Base-by-base conservation (phyloP, 1,140 invertebrate genomes). In the Ylistrum balloti region DNA sequence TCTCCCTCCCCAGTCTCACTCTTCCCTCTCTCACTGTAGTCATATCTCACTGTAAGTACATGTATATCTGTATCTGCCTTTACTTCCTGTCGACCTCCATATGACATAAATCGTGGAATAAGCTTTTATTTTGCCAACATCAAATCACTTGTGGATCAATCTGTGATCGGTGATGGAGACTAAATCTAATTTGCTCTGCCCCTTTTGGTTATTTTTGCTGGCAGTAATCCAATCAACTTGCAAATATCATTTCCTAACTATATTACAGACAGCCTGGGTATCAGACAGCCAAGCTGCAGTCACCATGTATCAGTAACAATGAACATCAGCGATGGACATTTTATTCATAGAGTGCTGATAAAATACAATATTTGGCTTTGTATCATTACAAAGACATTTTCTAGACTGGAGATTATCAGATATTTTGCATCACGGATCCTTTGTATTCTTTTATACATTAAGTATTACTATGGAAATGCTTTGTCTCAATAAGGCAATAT, bases 191-290 rank as follows among this genome's bases (percentile, higher is more conserved):
- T 74, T 74, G 56, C 56, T 28, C 13, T 5, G 56, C 56, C 56
- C 56, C 28, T 74, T 74, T 28, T 22, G 56, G n/a, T 74, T 28
- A 22, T 74, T 74, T 74, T 74, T 74, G 56, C 56, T 74, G 56
- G 56, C 56, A 28, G 56, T 74, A 74, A 74, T 74, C 56, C 56
- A 74, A 74, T 74, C 56, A 74, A 28, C 56, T 74, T 5, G 28
- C 56, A 74, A 74, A 74, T 74, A 74, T 74, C 28, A 74, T 74
- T 74, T 74, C 56, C 56, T 74, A 74, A 74, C n/a, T 74, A 74
- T n/a, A n/a, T 74, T 74, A 74, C 56, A 74, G 56, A 74, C 22
- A 0, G 56, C 11, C 5, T 28, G 56, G 56, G 56, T 17, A 28
- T 74, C 56, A 74, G 56, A 74, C 56, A 17, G 56, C 2, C 56